phyloP scores from a whole-genome alignment of 1,140 invertebrate genomes.

The Drosophila persimilis region DNA sequence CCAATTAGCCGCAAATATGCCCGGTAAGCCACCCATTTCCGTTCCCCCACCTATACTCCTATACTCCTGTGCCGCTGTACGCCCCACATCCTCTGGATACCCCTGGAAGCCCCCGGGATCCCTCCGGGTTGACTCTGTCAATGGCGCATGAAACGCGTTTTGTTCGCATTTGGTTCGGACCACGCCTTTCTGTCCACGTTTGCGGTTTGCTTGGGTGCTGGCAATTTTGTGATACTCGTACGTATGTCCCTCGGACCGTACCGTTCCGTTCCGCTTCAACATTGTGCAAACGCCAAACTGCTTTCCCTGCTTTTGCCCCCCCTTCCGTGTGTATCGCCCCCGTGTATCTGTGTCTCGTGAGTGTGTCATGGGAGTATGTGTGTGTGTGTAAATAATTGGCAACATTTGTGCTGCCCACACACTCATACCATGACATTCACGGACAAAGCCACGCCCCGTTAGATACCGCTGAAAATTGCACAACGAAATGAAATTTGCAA shows the following conservation, averaged over 20 bases:
- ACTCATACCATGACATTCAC: constrained; percentile 26
- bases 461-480: constrained; percentile 55
- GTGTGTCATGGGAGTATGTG: constrained; percentile 7
- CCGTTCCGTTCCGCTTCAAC: constrained; percentile 37
- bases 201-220: constrained; percentile 54
- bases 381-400: constrained; percentile 70
- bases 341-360: not conserved
- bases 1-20: constrained; percentile 80
- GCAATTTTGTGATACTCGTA: constrained; percentile 61
- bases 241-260: not conserved
- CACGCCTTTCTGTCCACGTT: constrained; percentile 65
- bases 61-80: too few species aligned
- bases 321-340: not conserved
- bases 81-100: too few species aligned
- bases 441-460: constrained; percentile 51
- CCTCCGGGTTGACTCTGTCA: constrained; percentile 29
- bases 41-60: too few species aligned
- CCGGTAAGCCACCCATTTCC: constrained; percentile 58
- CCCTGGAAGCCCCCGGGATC: too few species aligned
- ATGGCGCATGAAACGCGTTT: constrained; percentile 75
- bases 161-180: constrained; percentile 63
- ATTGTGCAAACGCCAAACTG: constrained; percentile 51
- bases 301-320: not conserved
- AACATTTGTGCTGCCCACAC: constrained; percentile 65
- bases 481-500: constrained; percentile 71